Evolutionary conservation across 23 tunicate species (phyloP), one percentile per base, ranked within the genome.

Genomic region (Oikopleura dioica): DNA sequence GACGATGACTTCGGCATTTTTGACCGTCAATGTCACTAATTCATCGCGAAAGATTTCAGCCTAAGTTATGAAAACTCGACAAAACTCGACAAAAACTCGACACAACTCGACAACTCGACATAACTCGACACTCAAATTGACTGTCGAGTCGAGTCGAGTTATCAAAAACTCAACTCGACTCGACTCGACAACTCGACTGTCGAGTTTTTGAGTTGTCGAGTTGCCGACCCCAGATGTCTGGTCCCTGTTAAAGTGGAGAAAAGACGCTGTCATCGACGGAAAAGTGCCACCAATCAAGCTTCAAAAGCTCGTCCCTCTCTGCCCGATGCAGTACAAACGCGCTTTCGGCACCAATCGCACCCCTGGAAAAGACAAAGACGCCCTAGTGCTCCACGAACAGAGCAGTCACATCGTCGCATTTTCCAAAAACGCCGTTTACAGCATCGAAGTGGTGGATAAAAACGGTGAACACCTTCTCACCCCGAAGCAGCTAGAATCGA

Each of bases 281-380:
- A 63, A 63, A 63, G 72, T 63, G 29, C 72, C 72, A 63, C 32
- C 72, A 16, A 63, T 63, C 5, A 63, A 63, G 26, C 72, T 63
- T 21, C 72, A 63, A 28, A 63, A 63, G 72, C 33, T 63, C 30
- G 72, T 63, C 30, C 72, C 72, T 2, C 72, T 63, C 26, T 63
- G 72, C 26, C 72, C 72, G 2, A 31, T 31, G 2, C 72, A 63
- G 26, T 63, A 63, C 33, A 63, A 63, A 21, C 29, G 72, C 16
- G 16, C 26, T 23, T 63, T 63, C 26, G 72, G 72, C 26, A 63
- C 72, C 4, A 28, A 2, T 24, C 72, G 72, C 4, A 28, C 26
- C 26, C 72, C 72, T 2, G 72, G 72, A 24, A 31, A 63, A 63
- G 30, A 63, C 4, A 63, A 21, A 21, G 72, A 63, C 26, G 72